Base-by-base conservation (phyloP, 2,888 invertebrate species). In the Metellina segmentata region DNA sequence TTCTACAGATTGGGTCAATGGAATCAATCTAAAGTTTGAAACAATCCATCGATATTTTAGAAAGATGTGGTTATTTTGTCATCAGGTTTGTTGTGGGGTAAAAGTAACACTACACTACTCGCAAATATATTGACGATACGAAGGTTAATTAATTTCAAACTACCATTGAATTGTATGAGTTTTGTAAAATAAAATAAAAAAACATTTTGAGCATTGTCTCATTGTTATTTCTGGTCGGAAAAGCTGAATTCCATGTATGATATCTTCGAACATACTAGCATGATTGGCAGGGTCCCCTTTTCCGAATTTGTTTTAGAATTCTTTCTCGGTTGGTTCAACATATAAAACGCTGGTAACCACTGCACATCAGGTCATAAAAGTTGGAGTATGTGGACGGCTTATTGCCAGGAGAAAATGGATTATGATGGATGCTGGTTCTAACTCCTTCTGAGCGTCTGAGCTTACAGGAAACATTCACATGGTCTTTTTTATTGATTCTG, bases 361-460 rank as follows among this genome's bases (percentile, higher is more conserved):
- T 77, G 81, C 34, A 61, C 69, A 81, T 52, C 34, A 69, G 69
- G 81, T 81, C 53, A 81, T 81, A 81, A 81, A 81, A 48, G 69
- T 81, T 81, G 53, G 69, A 81, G 52, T 69, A 16, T 48, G 83
- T 72, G 34, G 74, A 83, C 82, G 52, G 83, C 69, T 34, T 74
- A 83, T 83, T 83, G 74, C 83, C 74, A 6, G 9, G 53, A 34
- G 71, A 49, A 82, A 83, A 53, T 74, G 74, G 53, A 83, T 74
- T 72, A 83, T 83, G 83, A 83, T 74, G 74, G 83, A 83, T 72
- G 53, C 48, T 53, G 16, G 6, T 16, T 52, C 74, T 83, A 74
- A 34, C 69, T 83, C 51, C 69, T 13, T 53, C 20, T 13, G 49
- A n/a, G 9, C 9, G 16, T 81, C 49, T 6, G 48, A 16, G 48